phyloP scores from a whole-genome alignment of 1,140 invertebrate species.

The Eciton burchellii region DNA sequence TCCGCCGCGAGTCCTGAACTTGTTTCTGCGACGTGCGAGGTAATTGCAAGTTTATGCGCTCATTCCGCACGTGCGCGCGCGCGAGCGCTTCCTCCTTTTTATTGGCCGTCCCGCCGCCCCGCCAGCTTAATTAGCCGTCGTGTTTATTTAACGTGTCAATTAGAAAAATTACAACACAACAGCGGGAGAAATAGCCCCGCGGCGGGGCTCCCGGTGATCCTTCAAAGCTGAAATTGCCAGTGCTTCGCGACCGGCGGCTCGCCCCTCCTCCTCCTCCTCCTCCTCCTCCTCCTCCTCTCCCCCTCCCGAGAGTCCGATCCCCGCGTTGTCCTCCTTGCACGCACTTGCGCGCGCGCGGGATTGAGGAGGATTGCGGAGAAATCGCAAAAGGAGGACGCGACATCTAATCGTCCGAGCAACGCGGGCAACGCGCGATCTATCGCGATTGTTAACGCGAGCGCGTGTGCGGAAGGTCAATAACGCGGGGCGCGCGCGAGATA shows the following conservation, averaged over 20 bases:
- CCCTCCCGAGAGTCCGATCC: too few relatives aligned
- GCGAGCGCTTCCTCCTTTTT: constrained; percentile 38
- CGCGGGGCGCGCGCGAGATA: constrained; percentile 41
- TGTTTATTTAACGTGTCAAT: constrained; percentile 60
- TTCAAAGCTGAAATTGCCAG: constrained; percentile 32
- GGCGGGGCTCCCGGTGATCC: neutral
- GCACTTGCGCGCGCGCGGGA: too few relatives aligned
- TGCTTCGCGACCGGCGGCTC: too few relatives aligned
- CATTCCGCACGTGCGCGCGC: too few relatives aligned
- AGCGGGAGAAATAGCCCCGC: neutral
- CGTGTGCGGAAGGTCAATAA: constrained; percentile 42
- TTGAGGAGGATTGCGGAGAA: neutral
- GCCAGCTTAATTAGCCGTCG: constrained; percentile 42
- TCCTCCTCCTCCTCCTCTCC: too few relatives aligned
- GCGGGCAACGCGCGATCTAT: neutral
- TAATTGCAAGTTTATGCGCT: constrained; percentile 55
- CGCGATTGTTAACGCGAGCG: constrained; percentile 19
- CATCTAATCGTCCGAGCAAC: constrained; percentile 9
- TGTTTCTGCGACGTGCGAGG: constrained; percentile 56
- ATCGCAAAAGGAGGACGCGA: neutral
- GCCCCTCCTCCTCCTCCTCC: too few relatives aligned
- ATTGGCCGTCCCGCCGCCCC: neutral
- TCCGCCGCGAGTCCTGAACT: constrained; percentile 51
- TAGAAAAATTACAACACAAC: constrained; percentile 42
- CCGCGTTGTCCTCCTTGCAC: too few relatives aligned